These are phyloP conservation scores for Lagocephalus sceleratus DNA, from an alignment of 2,797 vertebrate genomes.

Conservation along the genomic window DNA sequence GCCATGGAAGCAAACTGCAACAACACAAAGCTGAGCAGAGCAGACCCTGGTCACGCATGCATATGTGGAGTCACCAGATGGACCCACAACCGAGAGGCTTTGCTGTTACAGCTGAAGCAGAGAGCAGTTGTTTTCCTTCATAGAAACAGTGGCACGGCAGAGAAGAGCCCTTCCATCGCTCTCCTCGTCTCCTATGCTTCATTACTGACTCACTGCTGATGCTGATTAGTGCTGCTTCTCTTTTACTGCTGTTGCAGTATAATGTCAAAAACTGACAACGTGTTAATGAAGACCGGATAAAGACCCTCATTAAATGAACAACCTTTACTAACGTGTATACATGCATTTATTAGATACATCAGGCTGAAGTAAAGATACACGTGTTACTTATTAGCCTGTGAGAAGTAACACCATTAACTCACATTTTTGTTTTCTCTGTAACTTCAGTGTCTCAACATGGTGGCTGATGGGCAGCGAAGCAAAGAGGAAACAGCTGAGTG, in stretches of 20 bases:
- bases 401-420: no score
- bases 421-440: no score
- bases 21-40: conserved; percentile 33
- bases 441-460: no score
- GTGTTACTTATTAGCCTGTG: no score
- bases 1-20: conserved; percentile 6
- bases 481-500: neutral
- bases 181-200: conserved; percentile 42
- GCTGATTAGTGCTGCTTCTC: no score
- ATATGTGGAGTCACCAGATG: conserved; percentile 57
- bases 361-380: no score
- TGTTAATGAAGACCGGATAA: conserved; percentile 54
- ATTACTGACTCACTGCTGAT: no score
- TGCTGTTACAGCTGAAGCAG: conserved; percentile 71
- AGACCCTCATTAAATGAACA: conserved; percentile 32
- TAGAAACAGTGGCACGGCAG: conserved; percentile 6
- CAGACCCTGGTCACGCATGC: conserved; percentile 38
- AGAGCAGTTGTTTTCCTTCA: conserved; percentile 53
- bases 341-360: no score
- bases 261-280: conserved; percentile 39
- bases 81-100: conserved; percentile 61
- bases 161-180: conserved; percentile 22
- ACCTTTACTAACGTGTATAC: no score
- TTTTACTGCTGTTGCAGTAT: conserved; percentile 49
- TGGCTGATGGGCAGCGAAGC: no score